Evolutionary conservation across 2,797 vertebrate genomes (phyloP).

Genomic region (Trematomus bernacchii): DNA sequence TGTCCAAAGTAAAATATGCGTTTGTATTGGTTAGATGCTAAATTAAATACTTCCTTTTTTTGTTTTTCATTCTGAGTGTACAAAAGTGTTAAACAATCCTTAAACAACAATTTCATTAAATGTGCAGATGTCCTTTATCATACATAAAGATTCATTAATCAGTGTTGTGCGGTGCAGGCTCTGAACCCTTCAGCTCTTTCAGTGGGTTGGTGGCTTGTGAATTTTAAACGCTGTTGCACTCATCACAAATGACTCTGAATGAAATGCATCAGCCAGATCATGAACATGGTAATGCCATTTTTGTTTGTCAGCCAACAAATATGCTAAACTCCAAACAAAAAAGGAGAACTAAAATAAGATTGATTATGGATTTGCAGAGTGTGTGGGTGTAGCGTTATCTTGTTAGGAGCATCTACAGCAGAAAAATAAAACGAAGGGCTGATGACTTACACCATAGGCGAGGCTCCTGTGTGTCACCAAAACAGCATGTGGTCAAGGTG

Average conservation of each 20-base stretch:
- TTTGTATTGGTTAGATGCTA: neutral
- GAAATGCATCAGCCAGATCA: constrained; percentile 47
- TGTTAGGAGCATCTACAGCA: constrained; percentile 45
- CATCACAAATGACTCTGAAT: constrained; percentile 37
- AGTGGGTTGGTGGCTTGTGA: constrained; percentile 33
- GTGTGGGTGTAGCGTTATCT: constrained; percentile 40
- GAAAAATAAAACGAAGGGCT: constrained; percentile 31
- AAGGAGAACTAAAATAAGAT: constrained; percentile 34
- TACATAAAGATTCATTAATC: constrained; percentile 33
- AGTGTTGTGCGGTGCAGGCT: constrained; percentile 24
- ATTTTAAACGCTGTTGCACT: constrained; percentile 42
- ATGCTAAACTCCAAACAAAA: constrained; percentile 38
- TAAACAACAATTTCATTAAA: constrained; percentile 29
- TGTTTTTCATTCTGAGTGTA: constrained; percentile 5
- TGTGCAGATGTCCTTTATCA: constrained; percentile 28
- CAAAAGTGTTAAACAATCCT: constrained; percentile 7
- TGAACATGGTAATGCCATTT: constrained; percentile 59
- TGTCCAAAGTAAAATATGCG: neutral
- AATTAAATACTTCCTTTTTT: constrained; percentile 4
- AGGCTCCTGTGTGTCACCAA: constrained; percentile 63
- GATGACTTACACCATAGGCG: constrained; percentile 77
- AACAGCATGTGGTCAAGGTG: constrained; percentile 80
- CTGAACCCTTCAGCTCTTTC: constrained; percentile 29
- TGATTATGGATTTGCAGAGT: constrained; percentile 44
- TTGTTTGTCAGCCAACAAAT: constrained; percentile 60